phyloP scores from a whole-genome alignment of 2,888 invertebrate genomes.

The Syritta pipiens region DNA sequence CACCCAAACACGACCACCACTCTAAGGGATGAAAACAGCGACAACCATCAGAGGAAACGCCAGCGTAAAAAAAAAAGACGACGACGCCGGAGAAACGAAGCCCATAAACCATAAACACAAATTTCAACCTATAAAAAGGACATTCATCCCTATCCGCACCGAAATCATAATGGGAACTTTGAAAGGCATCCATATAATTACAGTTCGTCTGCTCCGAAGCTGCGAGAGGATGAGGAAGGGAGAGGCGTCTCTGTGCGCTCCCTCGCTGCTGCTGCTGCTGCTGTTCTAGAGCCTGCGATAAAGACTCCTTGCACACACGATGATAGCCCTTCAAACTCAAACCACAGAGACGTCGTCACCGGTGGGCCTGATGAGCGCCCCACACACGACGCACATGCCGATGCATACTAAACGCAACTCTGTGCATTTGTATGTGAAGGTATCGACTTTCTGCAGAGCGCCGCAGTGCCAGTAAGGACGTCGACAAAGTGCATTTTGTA shows the following conservation, averaged over 20 bases:
- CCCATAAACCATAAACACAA: constrained; percentile 62
- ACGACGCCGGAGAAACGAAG: constrained; percentile 2
- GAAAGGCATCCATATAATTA: constrained; percentile 61
- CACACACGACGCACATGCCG: constrained; percentile 37
- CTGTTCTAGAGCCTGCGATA: constrained; percentile 41
- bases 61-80: not conserved
- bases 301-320: constrained; percentile 56
- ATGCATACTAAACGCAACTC: constrained; percentile 24
- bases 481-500: constrained; percentile 10
- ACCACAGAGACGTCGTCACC: constrained; percentile 10
- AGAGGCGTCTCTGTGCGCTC: not conserved
- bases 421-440: constrained; percentile 2
- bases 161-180: constrained; percentile 52
- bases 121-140: constrained; percentile 65
- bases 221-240: not conserved
- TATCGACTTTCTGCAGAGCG: constrained; percentile 48
- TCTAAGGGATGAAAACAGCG: constrained; percentile 46
- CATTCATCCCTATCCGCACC: constrained; percentile 58
- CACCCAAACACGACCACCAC: constrained; percentile 40
- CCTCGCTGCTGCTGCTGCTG: constrained; percentile 1
- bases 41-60: not conserved
- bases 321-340: constrained; percentile 54
- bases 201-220: constrained; percentile 45
- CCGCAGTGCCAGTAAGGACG: constrained; percentile 12
- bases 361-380: not conserved